These are phyloP conservation scores for Eurypyga helias DNA, from an alignment of 2,113 vertebrate genomes.

Conservation along the genomic window DNA sequence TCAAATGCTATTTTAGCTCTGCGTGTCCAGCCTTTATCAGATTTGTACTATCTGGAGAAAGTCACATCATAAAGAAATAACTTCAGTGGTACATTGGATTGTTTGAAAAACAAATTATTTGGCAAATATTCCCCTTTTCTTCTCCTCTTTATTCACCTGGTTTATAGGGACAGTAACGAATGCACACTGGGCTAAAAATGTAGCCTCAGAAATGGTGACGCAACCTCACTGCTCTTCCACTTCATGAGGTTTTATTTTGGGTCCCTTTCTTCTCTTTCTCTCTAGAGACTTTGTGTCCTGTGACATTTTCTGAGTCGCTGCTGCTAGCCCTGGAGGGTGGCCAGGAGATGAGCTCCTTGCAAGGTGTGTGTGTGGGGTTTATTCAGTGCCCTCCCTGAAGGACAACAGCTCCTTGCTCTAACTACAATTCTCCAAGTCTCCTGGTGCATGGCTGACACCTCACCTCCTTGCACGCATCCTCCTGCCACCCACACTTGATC, in stretches of 20 bases:
- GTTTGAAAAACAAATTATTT: slow-evolving; percentile 25
- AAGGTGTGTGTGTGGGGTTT: fast-evolving
- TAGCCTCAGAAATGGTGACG: background rate
- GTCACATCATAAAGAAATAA: background rate
- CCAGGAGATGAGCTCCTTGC: background rate
- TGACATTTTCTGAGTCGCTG: background rate
- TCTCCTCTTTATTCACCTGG: background rate
- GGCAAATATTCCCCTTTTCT: background rate
- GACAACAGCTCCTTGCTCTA: background rate
- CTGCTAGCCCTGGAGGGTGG: background rate
- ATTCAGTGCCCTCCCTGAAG: background rate
- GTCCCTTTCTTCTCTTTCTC: background rate
- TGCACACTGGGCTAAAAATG: background rate
- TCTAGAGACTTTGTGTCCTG: background rate
- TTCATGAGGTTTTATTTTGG: background rate
- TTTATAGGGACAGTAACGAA: background rate
- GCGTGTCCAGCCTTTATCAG: background rate
- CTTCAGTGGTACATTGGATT: background rate
- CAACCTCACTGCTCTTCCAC: background rate
- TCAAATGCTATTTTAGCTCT: background rate
- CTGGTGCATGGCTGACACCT: background rate
- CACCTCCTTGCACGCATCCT: background rate
- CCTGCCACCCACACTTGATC: background rate
- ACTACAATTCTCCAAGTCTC: background rate
- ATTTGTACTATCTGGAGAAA: background rate